Evolutionary conservation across 2,113 vertebrate species (phyloP).

Genomic region (Meriones unguiculatus): DNA sequence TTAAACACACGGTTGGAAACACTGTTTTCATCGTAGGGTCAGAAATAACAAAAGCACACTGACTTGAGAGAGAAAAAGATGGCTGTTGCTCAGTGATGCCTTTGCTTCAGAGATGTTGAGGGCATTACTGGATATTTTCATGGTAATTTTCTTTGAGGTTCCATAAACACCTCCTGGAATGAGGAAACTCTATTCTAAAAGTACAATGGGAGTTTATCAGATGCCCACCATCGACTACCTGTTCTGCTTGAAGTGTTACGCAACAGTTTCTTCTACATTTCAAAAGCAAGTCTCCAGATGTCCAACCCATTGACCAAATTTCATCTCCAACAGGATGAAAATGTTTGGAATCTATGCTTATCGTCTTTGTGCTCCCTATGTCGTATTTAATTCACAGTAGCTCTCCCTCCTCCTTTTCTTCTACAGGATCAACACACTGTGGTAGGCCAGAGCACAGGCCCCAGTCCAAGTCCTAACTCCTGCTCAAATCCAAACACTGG

Average conservation of each 20-base stretch:
- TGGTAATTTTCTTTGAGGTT: constrained; percentile 68
- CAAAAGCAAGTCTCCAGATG: constrained; percentile 55
- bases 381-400: constrained; percentile 79
- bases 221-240: constrained; percentile 52
- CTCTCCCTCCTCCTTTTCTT: constrained; percentile 65
- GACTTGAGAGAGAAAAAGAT: constrained; percentile 39
- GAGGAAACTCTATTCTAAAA: constrained; percentile 69
- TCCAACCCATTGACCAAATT: constrained; percentile 53
- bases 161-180: constrained; percentile 73
- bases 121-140: neutral
- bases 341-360: constrained; percentile 72
- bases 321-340: constrained; percentile 66
- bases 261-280: constrained; percentile 57
- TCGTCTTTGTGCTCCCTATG: constrained; percentile 66
- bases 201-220: constrained; percentile 53
- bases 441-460: constrained; percentile 86
- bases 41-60: neutral
- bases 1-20: neutral
- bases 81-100: neutral
- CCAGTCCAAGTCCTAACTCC: constrained; percentile 87
- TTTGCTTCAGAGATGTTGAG: constrained; percentile 69
- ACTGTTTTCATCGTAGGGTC: neutral
- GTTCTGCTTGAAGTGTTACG: neutral
- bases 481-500: constrained; percentile 89
- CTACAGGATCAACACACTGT: constrained; percentile 89